A percentile compares a stretch with the other conserved stretches of the same genome.
Evolutionary conservation across 2,797 vertebrate species (phyloP).

Genomic region (Channa striata): DNA sequence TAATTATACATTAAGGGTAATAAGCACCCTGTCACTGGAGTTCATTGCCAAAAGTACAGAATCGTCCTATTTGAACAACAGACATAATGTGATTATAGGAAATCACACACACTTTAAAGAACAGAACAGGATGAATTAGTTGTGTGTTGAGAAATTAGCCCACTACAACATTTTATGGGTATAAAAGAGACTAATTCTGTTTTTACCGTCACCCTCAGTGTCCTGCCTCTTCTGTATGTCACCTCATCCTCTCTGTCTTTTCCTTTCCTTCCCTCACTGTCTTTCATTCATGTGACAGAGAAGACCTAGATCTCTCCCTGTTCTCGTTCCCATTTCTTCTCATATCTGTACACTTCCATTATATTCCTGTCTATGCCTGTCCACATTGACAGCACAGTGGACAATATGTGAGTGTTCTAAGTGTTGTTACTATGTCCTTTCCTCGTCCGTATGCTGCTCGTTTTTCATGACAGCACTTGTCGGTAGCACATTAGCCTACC

Average conservation of each 20-base stretch:
- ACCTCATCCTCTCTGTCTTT: not conserved
- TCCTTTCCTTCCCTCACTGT: not conserved
- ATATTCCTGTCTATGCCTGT: not conserved
- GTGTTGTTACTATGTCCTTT: not conserved
- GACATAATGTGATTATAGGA: not conserved
- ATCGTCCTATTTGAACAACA: too few species aligned
- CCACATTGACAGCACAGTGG: not conserved
- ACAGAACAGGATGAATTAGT: too few species aligned
- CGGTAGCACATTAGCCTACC: slow-evolving; percentile 2
- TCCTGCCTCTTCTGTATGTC: too few species aligned
- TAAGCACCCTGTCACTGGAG: too few species aligned
- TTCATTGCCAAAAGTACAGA: too few species aligned
- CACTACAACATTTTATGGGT: not conserved
- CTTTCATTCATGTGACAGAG: not conserved
- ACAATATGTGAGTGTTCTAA: not conserved
- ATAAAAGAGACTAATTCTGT: not conserved
- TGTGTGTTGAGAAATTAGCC: too few species aligned
- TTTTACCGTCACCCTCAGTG: not conserved
- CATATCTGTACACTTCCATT: not conserved
- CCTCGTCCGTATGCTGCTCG: not conserved
- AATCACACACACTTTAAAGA: not conserved
- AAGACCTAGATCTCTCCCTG: not conserved
- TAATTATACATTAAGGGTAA: too few species aligned
- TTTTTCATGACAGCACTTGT: not conserved
- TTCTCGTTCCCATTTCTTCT: not conserved